Conservation (phyloP, 1,140 invertebrate species). For the Ceratina japonica region DNA sequence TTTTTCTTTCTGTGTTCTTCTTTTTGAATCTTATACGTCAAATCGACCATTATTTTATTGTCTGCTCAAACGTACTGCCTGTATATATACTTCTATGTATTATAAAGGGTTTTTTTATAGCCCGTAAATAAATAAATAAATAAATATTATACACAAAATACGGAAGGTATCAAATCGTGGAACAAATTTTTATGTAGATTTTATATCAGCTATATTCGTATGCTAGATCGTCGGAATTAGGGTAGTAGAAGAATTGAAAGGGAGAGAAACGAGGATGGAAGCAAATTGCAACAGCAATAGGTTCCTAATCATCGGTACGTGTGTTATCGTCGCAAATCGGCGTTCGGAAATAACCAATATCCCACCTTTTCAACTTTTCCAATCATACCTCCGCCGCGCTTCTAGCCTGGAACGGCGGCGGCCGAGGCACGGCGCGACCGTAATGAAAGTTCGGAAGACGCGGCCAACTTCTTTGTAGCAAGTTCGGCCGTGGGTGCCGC, state of each 20-base stretch:
- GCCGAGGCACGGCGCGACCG: constrained; percentile 40
- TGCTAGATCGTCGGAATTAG: too few species aligned
- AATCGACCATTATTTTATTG: too few species aligned
- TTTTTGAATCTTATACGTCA: too few species aligned
- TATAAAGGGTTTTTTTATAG: too few species aligned
- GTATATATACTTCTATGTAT: too few species aligned
- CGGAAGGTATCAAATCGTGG: too few species aligned
- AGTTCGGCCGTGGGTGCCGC: constrained; percentile 30
- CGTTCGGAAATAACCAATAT: constrained; percentile 56
- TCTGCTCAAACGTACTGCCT: too few species aligned
- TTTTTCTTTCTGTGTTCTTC: too few species aligned
- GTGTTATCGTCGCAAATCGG: constrained; percentile 45
- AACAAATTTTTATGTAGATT: too few species aligned
- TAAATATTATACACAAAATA: too few species aligned
- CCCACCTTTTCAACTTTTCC: constrained; percentile 68
- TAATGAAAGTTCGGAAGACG: constrained; percentile 67
- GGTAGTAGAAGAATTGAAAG: neutral
- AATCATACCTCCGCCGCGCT: constrained; percentile 67
- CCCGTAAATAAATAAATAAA: too few species aligned
- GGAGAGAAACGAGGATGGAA: neutral
- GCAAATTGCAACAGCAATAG: neutral
- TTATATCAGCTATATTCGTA: too few species aligned
- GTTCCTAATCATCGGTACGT: constrained; percentile 49
- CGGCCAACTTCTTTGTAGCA: constrained; percentile 45
- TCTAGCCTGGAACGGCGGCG: neutral